These are phyloP conservation scores for Drosophila trapezifrons DNA, from an alignment of 1,140 invertebrate genomes.

Conservation along the genomic window DNA sequence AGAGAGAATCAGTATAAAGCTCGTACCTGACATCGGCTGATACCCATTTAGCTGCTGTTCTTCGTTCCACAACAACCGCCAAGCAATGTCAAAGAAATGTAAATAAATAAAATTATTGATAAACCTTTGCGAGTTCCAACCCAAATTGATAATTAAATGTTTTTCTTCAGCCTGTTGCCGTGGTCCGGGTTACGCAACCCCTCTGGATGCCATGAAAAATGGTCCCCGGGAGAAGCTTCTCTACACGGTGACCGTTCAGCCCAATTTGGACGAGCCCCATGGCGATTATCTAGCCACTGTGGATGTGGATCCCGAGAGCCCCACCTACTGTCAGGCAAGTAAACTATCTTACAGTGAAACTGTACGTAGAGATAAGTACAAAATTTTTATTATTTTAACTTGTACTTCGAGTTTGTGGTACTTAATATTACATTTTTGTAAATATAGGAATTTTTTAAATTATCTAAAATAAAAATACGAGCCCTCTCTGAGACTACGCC, in stretches of 20 bases:
- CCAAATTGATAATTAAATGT: slow-evolving; percentile 29
- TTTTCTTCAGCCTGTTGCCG: slow-evolving; percentile 78
- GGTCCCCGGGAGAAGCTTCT: slow-evolving; percentile 93
- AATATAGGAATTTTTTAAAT: background rate
- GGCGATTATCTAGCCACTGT: slow-evolving; percentile 96
- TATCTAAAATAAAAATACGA: background rate
- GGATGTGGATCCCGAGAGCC: slow-evolving; percentile 94
- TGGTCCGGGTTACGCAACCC: slow-evolving; percentile 91
- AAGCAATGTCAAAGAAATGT: slow-evolving; percentile 61
- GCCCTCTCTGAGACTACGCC: background rate
- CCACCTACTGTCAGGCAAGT: slow-evolving; percentile 92
- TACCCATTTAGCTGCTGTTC: slow-evolving; percentile 37
- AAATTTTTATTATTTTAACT: background rate
- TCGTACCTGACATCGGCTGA: slow-evolving; percentile 10
- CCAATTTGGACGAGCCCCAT: slow-evolving; percentile 87
- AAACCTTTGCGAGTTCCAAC: slow-evolving; percentile 1
- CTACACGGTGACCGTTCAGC: slow-evolving; percentile 94
- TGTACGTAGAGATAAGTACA: background rate
- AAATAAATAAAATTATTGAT: slow-evolving; percentile 6
- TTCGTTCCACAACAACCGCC: slow-evolving; percentile 39
- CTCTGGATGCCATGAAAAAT: slow-evolving; percentile 91
- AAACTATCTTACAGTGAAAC: slow-evolving; percentile 1
- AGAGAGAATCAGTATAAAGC: slow-evolving; percentile 40
- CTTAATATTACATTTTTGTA: background rate
- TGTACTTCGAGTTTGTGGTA: background rate